A percentile compares a stretch with the other conserved stretches of the same genome.
These are phyloP conservation scores for Myocastor coypus DNA, from an alignment of 2,113 vertebrate species.

Conservation along the genomic window DNA sequence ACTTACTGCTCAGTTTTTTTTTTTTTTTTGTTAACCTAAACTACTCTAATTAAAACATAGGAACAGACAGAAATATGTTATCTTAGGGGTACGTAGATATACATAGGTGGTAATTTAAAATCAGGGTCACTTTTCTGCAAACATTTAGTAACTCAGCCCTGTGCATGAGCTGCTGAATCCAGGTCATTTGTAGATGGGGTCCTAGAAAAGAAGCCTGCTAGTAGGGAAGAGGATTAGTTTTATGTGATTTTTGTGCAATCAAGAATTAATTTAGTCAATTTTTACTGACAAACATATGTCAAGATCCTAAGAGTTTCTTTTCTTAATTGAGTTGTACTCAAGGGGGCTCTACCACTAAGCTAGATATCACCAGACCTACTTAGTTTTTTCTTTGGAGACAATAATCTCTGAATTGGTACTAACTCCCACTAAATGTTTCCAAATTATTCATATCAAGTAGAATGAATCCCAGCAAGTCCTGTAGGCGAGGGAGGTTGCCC, in stretches of 20 bases:
- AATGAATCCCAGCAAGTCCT: rapidly evolving
- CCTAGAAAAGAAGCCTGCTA: neutral
- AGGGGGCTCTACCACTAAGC: neutral
- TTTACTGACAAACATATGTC: neutral
- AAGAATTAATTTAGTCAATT: neutral
- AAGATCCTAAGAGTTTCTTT: neutral
- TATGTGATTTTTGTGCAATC: too few species aligned
- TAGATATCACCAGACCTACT: neutral
- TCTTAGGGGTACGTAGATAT: rapidly evolving
- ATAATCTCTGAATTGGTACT: neutral
- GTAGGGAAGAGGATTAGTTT: neutral
- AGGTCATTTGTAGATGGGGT: too few species aligned
- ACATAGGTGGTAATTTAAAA: neutral
- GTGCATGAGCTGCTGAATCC: rapidly evolving
- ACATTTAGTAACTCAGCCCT: neutral
- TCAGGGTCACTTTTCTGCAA: neutral
- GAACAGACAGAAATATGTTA: neutral
- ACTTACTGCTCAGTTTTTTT: neutral
- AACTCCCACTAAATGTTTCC: neutral
- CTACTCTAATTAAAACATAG: neutral
- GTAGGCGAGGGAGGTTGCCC: rapidly evolving
- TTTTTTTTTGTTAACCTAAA: neutral
- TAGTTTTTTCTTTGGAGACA: neutral
- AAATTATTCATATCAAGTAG: neutral
- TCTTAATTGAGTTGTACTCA: neutral